Conservation (phyloP, 2,113 vertebrate species). For the Ramphastos sulfuratus region DNA sequence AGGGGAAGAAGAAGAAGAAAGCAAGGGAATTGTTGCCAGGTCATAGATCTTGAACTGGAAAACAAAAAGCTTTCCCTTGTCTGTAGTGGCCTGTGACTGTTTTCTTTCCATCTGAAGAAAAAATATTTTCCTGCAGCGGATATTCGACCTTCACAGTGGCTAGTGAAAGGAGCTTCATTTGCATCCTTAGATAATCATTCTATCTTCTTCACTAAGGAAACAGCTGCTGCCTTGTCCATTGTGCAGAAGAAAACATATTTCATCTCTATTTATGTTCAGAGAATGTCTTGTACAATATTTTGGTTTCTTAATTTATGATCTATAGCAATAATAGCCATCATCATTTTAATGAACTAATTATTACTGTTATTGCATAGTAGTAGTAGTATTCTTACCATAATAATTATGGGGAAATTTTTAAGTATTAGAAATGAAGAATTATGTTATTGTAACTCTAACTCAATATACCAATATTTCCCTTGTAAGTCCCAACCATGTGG, state of each 20-base stretch:
- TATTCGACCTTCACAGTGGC: neutral
- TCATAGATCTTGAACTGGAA: neutral
- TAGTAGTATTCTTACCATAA: conserved; percentile 43
- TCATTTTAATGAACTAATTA: conserved; percentile 62
- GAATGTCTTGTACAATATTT: conserved; percentile 40
- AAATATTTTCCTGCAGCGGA: neutral
- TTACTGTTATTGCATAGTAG: conserved; percentile 54
- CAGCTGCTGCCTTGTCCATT: conserved; percentile 52
- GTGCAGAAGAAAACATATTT: conserved; percentile 54
- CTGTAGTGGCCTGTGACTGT: neutral
- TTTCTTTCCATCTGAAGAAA: neutral
- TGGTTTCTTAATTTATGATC: conserved; percentile 61
- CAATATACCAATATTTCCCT: neutral
- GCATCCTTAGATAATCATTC: conserved; percentile 30
- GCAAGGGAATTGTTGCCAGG: neutral
- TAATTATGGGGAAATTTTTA: conserved; percentile 24
- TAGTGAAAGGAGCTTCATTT: conserved; percentile 50
- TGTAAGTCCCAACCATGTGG: neutral
- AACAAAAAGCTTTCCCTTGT: neutral
- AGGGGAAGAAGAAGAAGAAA: neutral
- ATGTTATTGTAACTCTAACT: conserved; percentile 12
- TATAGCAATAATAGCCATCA: conserved; percentile 46
- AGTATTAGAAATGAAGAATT: conserved; percentile 13
- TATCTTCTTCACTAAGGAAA: conserved; percentile 50
- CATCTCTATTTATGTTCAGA: conserved; percentile 58